A percentile compares a stretch with the other conserved stretches of the same genome.
These are phyloP conservation scores for Clunio marinus DNA, from an alignment of 2,888 invertebrate species.

Conservation along the genomic window DNA sequence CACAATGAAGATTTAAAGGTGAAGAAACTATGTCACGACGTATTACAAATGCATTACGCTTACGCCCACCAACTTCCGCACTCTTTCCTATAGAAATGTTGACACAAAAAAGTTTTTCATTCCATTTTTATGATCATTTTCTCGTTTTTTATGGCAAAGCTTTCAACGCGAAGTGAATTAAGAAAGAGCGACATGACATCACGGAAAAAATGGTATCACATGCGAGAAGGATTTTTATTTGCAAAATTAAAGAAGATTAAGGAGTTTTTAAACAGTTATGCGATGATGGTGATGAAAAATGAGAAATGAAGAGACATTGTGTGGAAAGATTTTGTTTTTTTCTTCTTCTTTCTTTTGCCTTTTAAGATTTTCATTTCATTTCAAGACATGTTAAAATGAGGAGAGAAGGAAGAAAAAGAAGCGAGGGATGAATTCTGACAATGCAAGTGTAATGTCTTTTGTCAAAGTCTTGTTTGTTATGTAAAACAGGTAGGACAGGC, in stretches of 20 bases:
- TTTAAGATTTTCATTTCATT: too few relatives aligned
- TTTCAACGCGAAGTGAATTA: not conserved
- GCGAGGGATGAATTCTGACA: not conserved
- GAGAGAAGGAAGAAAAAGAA: not conserved
- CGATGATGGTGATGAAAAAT: not conserved
- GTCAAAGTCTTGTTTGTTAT: not conserved
- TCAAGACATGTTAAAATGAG: too few relatives aligned
- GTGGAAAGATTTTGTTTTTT: not conserved
- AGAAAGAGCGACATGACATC: too few relatives aligned
- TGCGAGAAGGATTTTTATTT: not conserved
- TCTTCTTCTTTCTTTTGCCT: not conserved
- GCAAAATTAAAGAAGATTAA: not conserved
- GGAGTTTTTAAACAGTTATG: conserved; percentile 5
- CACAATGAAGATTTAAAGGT: too few relatives aligned
- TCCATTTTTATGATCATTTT: not conserved
- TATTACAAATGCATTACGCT: too few relatives aligned
- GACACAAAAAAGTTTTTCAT: too few relatives aligned
- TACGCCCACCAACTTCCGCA: too few relatives aligned
- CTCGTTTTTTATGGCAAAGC: not conserved
- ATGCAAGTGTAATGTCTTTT: not conserved
- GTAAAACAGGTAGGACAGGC: not conserved
- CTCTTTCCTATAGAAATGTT: too few relatives aligned
- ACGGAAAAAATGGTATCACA: not conserved
- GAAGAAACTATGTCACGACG: too few relatives aligned
- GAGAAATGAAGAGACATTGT: not conserved